Evolutionary conservation across 2,888 invertebrate genomes (phyloP).

Genomic region (Nephrotoma appendiculata): DNA sequence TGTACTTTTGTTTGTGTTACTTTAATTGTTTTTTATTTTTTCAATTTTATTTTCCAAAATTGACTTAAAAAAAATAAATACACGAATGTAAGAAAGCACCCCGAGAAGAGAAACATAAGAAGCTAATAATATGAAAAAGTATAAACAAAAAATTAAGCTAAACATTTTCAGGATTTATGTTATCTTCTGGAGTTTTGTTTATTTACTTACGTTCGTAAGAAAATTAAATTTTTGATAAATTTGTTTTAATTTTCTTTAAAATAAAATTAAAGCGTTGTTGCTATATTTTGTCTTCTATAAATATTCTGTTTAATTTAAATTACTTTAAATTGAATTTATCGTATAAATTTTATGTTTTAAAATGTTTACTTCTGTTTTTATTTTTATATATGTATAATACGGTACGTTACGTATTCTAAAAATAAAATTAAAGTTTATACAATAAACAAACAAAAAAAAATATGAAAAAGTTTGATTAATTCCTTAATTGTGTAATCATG

Average conservation of each 20-base stretch:
- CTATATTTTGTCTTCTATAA: not conserved
- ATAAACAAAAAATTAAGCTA: not conserved
- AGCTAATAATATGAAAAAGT: not conserved
- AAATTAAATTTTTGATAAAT: not conserved
- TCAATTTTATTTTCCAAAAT: not conserved
- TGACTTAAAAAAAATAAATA: not conserved
- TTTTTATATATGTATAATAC: not conserved
- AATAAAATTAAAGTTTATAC: not conserved
- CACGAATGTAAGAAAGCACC: not conserved
- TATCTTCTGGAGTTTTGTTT: not conserved
- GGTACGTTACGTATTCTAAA: not conserved
- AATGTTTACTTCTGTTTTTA: not conserved
- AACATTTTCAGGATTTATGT: not conserved
- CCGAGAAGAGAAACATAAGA: not conserved
- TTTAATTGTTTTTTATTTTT: not conserved
- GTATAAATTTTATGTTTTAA: not conserved
- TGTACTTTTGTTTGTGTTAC: not conserved
- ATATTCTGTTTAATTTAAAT: not conserved
- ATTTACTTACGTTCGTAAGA: not conserved
- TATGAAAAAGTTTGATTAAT: not conserved
- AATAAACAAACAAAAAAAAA: not conserved
- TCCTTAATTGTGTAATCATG: not conserved
- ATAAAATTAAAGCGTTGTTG: not conserved
- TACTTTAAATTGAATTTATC: not conserved
- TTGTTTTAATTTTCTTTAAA: not conserved